Base-by-base conservation (phyloP, 1,140 invertebrate genomes). In the Cardiocondyla obscurior region DNA sequence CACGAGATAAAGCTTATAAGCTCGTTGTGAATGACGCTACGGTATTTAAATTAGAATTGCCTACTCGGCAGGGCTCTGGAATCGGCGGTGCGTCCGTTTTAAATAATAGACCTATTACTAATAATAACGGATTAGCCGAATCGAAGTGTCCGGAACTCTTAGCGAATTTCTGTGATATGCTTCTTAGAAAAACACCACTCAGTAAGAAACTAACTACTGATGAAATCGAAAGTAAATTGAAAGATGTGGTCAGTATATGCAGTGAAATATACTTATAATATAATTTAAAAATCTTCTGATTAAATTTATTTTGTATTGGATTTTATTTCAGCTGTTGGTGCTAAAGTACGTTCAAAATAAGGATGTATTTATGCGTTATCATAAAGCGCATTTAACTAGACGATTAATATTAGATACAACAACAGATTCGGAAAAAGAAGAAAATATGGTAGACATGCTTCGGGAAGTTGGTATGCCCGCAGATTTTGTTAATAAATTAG, bases 161-260 rank as follows among this genome's bases (percentile, higher is more conserved):
- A 87, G 99, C 99, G 49, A 99, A 99, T 94, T 99, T 99, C 95
- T 99, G 99, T 97, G 99, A 99, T 97, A 99, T 99, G 97, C 94
- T 99, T 87, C 95, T 99, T 86, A 96, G 99, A 86, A 99, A 99
- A 93, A 99, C 99, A 55, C 98, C 98, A 30, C 95, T 99, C 72
- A 99, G 98, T 94, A 99, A 99, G 94, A 97, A 98, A 89, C 96
- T 99, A 33, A 99, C 98, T 3, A 98, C 98, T 79, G 99, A 99
- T 94, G 98, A 99, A 95, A 99, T 99, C 83, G 99, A 99, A 94
- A 96, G 95, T 73, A 97, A 99, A 92, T 95, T 99, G 55, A 96
- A 96, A 92, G 98, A 99, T 95, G 98, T 99, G 82, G 96, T 97
- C 93, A 92, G 96, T 95, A 85, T 83, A 51, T 1, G 44, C 30